These are phyloP conservation scores for Phalacrocorax pelagicus DNA, from an alignment of 2,113 vertebrate species.

Conservation along the genomic window DNA sequence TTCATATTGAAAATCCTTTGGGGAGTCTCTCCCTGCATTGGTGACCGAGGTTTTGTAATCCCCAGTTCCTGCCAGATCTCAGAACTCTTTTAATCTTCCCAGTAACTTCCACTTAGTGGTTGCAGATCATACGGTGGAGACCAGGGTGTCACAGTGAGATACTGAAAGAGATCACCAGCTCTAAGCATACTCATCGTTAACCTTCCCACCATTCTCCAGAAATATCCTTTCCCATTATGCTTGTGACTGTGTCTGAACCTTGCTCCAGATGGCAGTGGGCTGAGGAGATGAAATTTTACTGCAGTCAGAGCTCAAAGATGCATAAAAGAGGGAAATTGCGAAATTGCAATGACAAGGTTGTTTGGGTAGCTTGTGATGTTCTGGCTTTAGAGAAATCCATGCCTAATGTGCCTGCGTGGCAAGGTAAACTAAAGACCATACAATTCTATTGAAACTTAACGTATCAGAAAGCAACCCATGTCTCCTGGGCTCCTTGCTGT, in stretches of 20 bases:
- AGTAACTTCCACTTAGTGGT: neutral
- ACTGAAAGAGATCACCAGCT: neutral
- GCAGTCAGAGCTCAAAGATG: slow-evolving; percentile 44
- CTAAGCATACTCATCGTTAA: neutral
- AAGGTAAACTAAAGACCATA: slow-evolving; percentile 64
- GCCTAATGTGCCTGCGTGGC: slow-evolving; percentile 38
- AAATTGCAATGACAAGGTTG: slow-evolving; percentile 64
- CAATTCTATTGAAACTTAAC: slow-evolving; percentile 26
- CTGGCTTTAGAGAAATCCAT: slow-evolving; percentile 54
- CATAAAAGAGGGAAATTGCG: slow-evolving; percentile 53
- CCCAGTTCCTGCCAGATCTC: neutral
- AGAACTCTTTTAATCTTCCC: neutral
- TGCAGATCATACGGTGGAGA: neutral
- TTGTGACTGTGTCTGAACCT: slow-evolving; percentile 56
- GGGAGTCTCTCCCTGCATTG: neutral
- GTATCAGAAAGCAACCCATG: neutral
- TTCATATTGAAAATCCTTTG: neutral
- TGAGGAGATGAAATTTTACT: slow-evolving; percentile 48
- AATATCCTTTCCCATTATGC: slow-evolving; percentile 22
- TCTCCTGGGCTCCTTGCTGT: neutral
- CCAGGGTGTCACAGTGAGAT: neutral
- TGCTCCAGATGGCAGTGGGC: slow-evolving; percentile 63
- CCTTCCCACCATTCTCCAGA: slow-evolving; percentile 52
- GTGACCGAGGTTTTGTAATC: neutral
- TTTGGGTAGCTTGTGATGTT: slow-evolving; percentile 57